Evolutionary conservation across 2,888 invertebrate genomes (phyloP).

Genomic region (Lasioglossum pauxillum): DNA sequence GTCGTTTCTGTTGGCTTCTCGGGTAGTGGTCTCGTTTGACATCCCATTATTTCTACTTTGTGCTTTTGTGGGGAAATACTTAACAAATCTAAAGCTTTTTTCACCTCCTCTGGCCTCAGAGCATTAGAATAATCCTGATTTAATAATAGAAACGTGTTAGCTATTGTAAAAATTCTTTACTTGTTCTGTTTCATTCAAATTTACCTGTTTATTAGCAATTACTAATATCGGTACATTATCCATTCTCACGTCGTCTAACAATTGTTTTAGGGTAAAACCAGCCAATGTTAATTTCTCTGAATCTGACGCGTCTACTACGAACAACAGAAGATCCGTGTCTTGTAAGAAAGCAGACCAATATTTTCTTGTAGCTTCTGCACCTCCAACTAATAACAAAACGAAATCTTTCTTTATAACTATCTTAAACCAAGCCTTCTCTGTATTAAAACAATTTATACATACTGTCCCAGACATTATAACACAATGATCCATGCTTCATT

Average conservation of each 20-base stretch:
- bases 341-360: slow-evolving; percentile 83
- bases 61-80: slow-evolving; percentile 82
- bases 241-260: slow-evolving; percentile 82
- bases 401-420: slow-evolving; percentile 1
- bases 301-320: slow-evolving; percentile 83
- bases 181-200: neutral
- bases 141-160: slow-evolving; percentile 33
- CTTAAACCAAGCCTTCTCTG: too few species aligned
- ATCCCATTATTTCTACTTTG: slow-evolving; percentile 81
- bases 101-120: slow-evolving; percentile 79
- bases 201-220: slow-evolving; percentile 83
- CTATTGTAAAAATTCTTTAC: neutral
- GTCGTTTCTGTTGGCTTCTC: slow-evolving; percentile 53
- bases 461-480: slow-evolving; percentile 83
- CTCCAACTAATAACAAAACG: slow-evolving; percentile 78
- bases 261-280: slow-evolving; percentile 80
- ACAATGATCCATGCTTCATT: slow-evolving; percentile 76
- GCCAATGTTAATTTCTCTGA: slow-evolving; percentile 78
- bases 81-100: slow-evolving; percentile 81
- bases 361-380: slow-evolving; percentile 78
- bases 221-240: slow-evolving; percentile 82
- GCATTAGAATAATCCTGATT: slow-evolving; percentile 80
- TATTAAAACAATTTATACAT: slow-evolving; percentile 54
- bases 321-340: slow-evolving; percentile 84
- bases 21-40: slow-evolving; percentile 77